Evolutionary conservation across 2,888 invertebrate genomes (phyloP).

Genomic region (Congeria kusceri): DNA sequence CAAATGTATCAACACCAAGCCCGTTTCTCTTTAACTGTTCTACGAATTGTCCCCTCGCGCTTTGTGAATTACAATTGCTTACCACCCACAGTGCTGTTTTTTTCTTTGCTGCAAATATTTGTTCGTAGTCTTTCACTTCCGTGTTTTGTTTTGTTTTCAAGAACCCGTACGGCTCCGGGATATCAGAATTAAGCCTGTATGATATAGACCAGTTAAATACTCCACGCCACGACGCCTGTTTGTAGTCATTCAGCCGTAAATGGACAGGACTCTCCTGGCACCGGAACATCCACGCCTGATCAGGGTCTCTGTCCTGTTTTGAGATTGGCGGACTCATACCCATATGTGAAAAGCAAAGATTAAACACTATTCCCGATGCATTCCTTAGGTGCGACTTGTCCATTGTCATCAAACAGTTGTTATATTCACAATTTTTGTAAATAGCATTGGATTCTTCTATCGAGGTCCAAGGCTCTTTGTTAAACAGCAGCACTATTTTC

Average conservation of each 20-base stretch:
- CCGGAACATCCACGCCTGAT: constrained; percentile 22
- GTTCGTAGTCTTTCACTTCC: background rate
- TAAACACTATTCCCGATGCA: background rate
- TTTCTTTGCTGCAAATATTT: background rate
- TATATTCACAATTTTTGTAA: background rate
- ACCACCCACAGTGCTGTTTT: constrained; percentile 10
- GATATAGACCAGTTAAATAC: constrained; percentile 11
- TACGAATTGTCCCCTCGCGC: background rate
- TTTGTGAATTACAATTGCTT: constrained; percentile 6
- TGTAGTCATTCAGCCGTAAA: background rate
- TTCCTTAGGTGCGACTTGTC: background rate
- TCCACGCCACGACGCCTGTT: background rate
- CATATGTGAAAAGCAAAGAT: background rate
- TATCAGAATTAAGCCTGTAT: constrained; percentile 12
- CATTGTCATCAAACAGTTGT: background rate
- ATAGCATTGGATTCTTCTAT: no score
- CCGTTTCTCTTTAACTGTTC: background rate
- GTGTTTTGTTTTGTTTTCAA: background rate
- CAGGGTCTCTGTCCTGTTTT: background rate
- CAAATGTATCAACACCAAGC: constrained; percentile 9
- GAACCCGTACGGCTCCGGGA: background rate
- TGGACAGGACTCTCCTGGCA: background rate
- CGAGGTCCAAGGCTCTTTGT: no score
- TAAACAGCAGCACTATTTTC: no score
- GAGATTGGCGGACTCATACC: no score